Evolutionary conservation across 2,113 vertebrate genomes (phyloP).

Genomic region (human (Homo sapiens)): DNA sequence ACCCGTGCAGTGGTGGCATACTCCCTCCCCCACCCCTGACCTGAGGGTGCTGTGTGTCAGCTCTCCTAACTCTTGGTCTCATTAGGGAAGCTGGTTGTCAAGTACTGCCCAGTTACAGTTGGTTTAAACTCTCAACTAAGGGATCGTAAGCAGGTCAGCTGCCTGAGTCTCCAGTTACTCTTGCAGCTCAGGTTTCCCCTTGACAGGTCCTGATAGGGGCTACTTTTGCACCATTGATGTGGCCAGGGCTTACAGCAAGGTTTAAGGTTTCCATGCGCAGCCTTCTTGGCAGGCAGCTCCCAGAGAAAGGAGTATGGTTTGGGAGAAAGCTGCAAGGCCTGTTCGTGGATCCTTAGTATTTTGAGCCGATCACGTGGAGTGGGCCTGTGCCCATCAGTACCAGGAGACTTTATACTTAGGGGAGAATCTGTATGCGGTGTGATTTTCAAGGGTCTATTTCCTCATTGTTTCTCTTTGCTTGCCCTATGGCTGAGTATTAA

Average conservation of each 20-base stretch:
- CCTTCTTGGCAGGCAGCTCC: background rate
- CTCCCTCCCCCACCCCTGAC: no score
- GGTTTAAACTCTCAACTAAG: background rate
- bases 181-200: slow-evolving; percentile 27
- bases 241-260: background rate
- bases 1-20: no score
- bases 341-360: background rate
- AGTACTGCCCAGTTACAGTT: background rate
- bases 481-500: background rate
- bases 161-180: background rate
- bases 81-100: background rate
- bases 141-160: slow-evolving; percentile 30
- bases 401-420: background rate
- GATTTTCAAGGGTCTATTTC: background rate
- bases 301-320: background rate
- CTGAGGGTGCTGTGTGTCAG: background rate
- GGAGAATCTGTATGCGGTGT: background rate
- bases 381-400: background rate
- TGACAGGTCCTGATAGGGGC: background rate
- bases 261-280: background rate
- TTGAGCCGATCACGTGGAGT: background rate
- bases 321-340: background rate
- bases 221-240: background rate
- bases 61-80: background rate
- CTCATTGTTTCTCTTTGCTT: background rate